Evolutionary conservation across 2,113 vertebrate genomes (phyloP), one percentile per base, ranked within the genome.

Genomic region (Verasper variegatus): DNA sequence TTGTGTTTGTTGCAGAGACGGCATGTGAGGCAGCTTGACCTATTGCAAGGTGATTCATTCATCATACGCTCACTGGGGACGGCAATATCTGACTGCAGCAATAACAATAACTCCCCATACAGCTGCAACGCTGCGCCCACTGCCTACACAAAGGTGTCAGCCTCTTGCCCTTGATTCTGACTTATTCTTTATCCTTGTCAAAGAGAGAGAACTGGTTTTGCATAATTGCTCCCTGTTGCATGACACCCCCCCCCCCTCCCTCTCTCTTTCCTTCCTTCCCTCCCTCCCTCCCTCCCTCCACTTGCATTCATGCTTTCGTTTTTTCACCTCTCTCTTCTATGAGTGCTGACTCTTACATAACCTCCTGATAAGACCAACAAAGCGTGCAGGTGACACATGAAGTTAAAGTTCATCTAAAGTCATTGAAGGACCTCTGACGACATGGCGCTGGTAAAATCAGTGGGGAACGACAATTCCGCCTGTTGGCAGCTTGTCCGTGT

Each of bases 1-100:
- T 74, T 80, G 72, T 57, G 51, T 76, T 81, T 65, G 71, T 81
- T 74, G 81, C 71, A 70, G 61, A 68, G 62, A 64, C 10, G 0
- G 13, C 42, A 57, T 7, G 2, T 18, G 73, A 75, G 60, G 55
- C 68, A 59, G 71, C 58, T 76, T 87, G 88, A 92, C 91, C 87
- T 84, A 85, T 82, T 26, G 79, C 91, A 91, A 91, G 90, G 92
- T 92, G 91, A 91, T 89, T 87, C 88, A 92, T 92, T 91, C 81
- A 90, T 91, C 86, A 86, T 86, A 55, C 35, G 45, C 60, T 65
- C 85, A 56, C 74, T 57, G 72, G 81, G 84, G 87, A 78, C 81
- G 71, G 60, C 69, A 70, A 69, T 84, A 83, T 84, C 86, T 87
- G 76, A 87, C 84, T 81, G 74, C 86, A 86, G 83, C 86, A 81